Conservation (phyloP, 2,113 vertebrate genomes). For the Odocoileus hemionus region DNA sequence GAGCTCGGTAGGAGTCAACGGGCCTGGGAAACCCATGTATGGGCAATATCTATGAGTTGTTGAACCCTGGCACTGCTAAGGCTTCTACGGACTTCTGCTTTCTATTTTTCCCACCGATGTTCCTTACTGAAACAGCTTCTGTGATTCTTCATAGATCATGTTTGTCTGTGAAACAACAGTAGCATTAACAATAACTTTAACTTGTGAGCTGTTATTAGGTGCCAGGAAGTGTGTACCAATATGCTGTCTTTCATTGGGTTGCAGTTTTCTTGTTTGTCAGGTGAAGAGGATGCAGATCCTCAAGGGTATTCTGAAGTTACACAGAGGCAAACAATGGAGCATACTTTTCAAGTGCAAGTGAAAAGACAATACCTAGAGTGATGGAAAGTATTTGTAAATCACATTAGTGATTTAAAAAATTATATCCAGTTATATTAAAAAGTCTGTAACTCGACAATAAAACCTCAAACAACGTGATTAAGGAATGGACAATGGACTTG, state of each 20-base stretch:
- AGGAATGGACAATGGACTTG: background rate
- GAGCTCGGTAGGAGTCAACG: rapidly evolving
- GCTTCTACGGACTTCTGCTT: background rate
- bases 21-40: rapidly evolving
- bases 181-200: background rate
- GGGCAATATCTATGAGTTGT: background rate
- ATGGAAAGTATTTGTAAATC: background rate
- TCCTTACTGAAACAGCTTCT: background rate
- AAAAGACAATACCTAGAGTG: background rate
- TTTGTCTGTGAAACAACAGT: background rate
- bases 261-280: background rate
- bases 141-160: background rate
- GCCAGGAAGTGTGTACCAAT: background rate
- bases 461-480: background rate
- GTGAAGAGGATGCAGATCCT: background rate
- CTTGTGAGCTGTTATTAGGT: background rate
- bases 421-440: background rate
- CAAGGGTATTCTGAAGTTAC: background rate
- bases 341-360: background rate
- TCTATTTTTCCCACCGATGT: background rate
- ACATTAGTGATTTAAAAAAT: background rate
- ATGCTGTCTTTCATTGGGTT: background rate
- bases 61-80: background rate
- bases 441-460: background rate
- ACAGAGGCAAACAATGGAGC: background rate